Evolutionary conservation across 2,113 vertebrate genomes (phyloP).

Genomic region (Castor canadensis): DNA sequence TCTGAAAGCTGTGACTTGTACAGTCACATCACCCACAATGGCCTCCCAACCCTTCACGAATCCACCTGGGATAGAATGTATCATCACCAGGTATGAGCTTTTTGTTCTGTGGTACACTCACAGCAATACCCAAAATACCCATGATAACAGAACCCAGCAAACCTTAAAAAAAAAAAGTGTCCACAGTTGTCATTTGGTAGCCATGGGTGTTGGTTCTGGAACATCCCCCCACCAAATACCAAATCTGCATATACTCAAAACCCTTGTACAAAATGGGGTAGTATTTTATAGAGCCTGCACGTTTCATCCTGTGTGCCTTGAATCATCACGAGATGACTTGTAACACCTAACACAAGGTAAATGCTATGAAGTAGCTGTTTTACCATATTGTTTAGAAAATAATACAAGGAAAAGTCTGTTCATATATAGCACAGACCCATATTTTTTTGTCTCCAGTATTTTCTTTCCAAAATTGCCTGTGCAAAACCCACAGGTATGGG

Average conservation of each 20-base stretch:
- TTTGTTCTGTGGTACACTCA: conserved; percentile 23
- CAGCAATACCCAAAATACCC: not conserved
- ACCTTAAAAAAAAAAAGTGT: not conserved
- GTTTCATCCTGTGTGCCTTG: not conserved
- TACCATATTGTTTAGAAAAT: not conserved
- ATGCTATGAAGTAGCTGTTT: not conserved
- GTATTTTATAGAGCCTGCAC: not conserved
- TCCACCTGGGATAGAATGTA: not conserved
- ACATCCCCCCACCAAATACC: not conserved
- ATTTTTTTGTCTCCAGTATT: not conserved
- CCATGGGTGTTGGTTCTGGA: not conserved
- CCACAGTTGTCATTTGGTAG: not conserved
- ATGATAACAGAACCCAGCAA: not conserved
- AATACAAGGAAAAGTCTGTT: not conserved
- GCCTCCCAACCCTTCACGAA: not conserved
- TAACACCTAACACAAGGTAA: not conserved
- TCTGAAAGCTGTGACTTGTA: not conserved
- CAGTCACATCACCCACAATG: too few species aligned
- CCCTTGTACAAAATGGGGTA: not conserved
- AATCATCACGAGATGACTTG: not conserved
- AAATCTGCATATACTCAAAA: not conserved
- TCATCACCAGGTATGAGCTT: conserved; percentile 50
- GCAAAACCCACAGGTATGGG: too few species aligned
- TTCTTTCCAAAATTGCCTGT: not conserved
- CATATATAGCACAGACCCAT: not conserved